Base-by-base conservation (phyloP, 2,113 vertebrate species). In the Pygoscelis adeliae region DNA sequence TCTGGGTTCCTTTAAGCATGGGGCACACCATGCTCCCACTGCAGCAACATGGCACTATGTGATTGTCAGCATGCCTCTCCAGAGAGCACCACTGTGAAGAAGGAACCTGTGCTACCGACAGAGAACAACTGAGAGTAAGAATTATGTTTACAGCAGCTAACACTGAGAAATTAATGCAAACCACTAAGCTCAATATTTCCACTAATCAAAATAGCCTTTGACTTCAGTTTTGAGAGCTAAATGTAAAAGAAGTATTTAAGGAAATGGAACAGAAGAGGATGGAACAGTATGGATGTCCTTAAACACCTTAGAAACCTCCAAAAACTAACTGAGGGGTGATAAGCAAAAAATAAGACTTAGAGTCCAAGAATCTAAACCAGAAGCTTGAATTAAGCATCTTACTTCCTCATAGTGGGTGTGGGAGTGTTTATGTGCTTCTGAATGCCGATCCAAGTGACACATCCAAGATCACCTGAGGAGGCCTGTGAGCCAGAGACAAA, bases 31-130 rank as follows among this genome's bases (percentile, higher is more conserved):
- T 50, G n/a, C 32, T 83, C 38, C n/a, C 32, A 15, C 30, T 25
- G 61, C 21, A n/a, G 56, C 15, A 23, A 2, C 3, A 2, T 36
- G 69, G 15, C 46, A 19, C 21, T 3, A 0, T 19, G 14, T 10
- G 40, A 12, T 44, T 32, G 9, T 34, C 12, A 82, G 27, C 32
- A 38, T 8, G 4, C 4, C 14, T 40, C 14, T 30, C 58, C 26
- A 40, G 46, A 42, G 49, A 65, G 26, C 34, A 34, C 7, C 66
- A 18, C 32, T 61, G 50, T 3, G 7, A 66, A 89, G 16, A 29
- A 49, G 23, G 27, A 65, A 87, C 10, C 44, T 80, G 13, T 55
- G 18, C 44, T 62, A 46, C 66, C 76, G 29, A 38, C 17, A 61
- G 65, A 46, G 22, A 86, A 15, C 8, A 69, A 42, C 36, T 6